Base-by-base conservation (phyloP, 1,140 invertebrate genomes). In the Apis laboriosa region DNA sequence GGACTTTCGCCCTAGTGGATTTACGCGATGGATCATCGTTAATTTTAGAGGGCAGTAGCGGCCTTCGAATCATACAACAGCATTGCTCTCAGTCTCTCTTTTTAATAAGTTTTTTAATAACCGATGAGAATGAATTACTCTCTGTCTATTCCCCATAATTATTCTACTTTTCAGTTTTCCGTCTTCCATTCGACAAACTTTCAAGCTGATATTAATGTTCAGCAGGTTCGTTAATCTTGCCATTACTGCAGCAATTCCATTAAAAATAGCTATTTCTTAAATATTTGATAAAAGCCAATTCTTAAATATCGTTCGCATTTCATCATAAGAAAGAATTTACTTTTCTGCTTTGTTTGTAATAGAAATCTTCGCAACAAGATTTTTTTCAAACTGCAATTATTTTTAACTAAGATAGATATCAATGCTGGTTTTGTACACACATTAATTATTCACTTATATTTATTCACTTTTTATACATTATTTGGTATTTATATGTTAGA, bases 51-150 rank as follows among this genome's bases (percentile, higher is more conserved):
- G 74, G 64, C 56, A 82, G 5, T 19, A 34, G 63, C 64, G 17
- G 64, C 28, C 79, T 73, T 75, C 78, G 70, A 55, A 24, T 34
- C 34, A 34, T 2, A 34, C 34, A 19, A 34, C 53, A 43, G 19
- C 19, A 12, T n/a, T 43, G 34, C 34, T 43, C 66, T 71, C 58
- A 2, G 19, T 12, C 53, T 60, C 73, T 53, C 53, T 43, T 82
- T 67, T 82, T 82, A 82, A 82, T 74, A 73, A 82, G 80, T 74
- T 24, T 24, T 24, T 24, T 24, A 24, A 24, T 24, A 24, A 13
- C 56, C 73, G 74, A 82, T 82, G 24, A 77, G 64, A 63, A 82
- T 74, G 80, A 77, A 82, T 82, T 82, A 43, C 74, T 82, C 64
- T 67, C 63, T 77, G 74, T 55, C 74, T 77, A 63, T 28, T 77